Evolutionary conservation across 2,797 vertebrate species (phyloP).

Genomic region (Tiaroga cobitis): DNA sequence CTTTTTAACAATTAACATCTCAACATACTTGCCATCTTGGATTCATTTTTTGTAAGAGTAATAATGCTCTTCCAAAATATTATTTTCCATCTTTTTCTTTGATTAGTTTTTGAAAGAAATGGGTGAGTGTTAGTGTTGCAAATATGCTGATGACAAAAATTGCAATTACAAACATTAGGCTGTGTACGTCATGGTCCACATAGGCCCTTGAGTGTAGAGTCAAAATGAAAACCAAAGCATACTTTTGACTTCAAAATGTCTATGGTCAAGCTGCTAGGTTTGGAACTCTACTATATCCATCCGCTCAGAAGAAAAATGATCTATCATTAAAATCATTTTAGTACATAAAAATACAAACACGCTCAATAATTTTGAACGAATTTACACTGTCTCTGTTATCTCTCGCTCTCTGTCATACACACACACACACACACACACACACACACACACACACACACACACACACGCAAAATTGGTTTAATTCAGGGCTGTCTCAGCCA

Average conservation of each 20-base stretch:
- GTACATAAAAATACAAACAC: not conserved
- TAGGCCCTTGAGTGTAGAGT: not conserved
- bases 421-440: not conserved
- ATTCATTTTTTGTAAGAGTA: not conserved
- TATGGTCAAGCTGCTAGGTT: not conserved
- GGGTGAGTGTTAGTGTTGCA: not conserved
- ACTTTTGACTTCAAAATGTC: not conserved
- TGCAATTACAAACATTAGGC: not conserved
- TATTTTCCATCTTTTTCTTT: not conserved
- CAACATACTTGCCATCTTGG: not conserved
- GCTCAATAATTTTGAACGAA: not conserved
- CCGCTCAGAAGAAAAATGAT: not conserved
- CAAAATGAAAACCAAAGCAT: not conserved
- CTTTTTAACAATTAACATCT: not conserved
- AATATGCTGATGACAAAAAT: not conserved
- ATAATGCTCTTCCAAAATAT: not conserved
- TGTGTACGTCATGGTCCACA: not conserved
- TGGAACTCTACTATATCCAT: not conserved
- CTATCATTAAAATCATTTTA: not conserved
- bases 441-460: not conserved
- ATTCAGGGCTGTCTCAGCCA: slow-evolving; percentile 30
- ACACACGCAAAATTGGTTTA: not conserved
- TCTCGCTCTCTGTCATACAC: not conserved
- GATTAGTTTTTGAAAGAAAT: not conserved
- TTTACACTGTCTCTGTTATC: slow-evolving; percentile 34